Base-by-base conservation (phyloP, 2,113 vertebrate species). In the Syrmaticus mikado region DNA sequence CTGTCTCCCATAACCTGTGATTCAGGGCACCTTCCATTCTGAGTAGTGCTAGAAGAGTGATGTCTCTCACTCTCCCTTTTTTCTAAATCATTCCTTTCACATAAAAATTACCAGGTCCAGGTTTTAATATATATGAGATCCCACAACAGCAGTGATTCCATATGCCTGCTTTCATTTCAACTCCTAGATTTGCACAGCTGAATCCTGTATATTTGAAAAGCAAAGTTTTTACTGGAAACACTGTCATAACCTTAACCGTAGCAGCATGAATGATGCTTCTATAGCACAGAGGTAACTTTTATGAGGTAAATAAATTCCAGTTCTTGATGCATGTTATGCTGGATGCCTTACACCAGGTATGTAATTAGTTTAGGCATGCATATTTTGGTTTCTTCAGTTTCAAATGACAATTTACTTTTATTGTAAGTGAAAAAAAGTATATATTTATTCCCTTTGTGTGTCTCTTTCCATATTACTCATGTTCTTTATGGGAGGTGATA, bases 111-210 rank as follows among this genome's bases (percentile, higher is more conserved):
- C 12, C 8, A 43, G 38, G 20, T 34, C 53, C 22, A 28, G 30
- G 19, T 57, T 73, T 91, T 67, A 43, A 43, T 81, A 57, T 53
- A 1, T 28, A 45, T 40, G 55, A 66, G 36, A 55, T 71, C 57
- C 16, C 32, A 61, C 52, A 19, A 12, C 4, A n/a, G 36, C 0
- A 0, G 24, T 1, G 0, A 34, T 75, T 88, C n/a, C 0, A 0
- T 58, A 52, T 21, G 8, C 1, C 1, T 74, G 10, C 41, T 71
- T 87, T 58, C 24, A 15, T 82, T 94, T 93, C 43, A 48, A 1
- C 38, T 70, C 60, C 48, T 41, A 8, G 46, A 74, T 92, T 92
- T 95, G 50, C 64, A 91, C 87, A 95, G 92, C 68, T 95, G 87
- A 95, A 64, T 57, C 18, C 17, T 67, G 30, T 75, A n/a, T 55